A percentile compares a stretch with the other conserved stretches of the same genome.
Conservation (phyloP, 2,113 vertebrate species). For the Petroica traversi region DNA sequence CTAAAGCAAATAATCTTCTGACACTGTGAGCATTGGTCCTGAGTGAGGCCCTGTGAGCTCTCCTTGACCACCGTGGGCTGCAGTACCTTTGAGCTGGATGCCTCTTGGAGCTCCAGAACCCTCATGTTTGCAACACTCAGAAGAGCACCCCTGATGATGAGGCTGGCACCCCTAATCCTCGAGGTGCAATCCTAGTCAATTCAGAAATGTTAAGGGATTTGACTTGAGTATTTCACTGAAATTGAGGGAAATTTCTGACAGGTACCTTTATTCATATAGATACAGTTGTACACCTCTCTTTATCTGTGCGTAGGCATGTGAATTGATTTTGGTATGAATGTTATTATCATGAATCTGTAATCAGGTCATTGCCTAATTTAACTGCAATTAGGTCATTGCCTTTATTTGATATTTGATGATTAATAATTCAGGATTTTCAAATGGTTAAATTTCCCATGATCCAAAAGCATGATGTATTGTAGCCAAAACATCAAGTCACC, state of each 20-base stretch:
- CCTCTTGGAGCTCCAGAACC: background rate
- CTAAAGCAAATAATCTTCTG: background rate
- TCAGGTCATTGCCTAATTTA: background rate
- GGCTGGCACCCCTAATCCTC: background rate
- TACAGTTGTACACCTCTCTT: background rate
- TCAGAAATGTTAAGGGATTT: background rate
- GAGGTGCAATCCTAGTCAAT: accelerated
- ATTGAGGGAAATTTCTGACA: background rate
- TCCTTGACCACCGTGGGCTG: background rate
- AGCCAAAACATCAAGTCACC: background rate
- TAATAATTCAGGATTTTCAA: background rate
- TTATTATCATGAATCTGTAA: background rate
- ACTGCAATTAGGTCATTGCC: background rate
- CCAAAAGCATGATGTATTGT: background rate
- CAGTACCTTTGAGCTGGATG: background rate
- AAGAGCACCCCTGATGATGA: too few relatives aligned
- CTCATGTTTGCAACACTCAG: accelerated
- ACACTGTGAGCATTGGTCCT: background rate
- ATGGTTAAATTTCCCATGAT: background rate
- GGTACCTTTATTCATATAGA: too few relatives aligned
- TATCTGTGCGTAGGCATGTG: background rate
- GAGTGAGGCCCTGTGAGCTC: background rate
- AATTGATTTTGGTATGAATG: background rate
- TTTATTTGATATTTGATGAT: background rate
- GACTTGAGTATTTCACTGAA: background rate